Evolutionary conservation across 2,797 vertebrate genomes (phyloP).

Genomic region (Diceros bicornis): DNA sequence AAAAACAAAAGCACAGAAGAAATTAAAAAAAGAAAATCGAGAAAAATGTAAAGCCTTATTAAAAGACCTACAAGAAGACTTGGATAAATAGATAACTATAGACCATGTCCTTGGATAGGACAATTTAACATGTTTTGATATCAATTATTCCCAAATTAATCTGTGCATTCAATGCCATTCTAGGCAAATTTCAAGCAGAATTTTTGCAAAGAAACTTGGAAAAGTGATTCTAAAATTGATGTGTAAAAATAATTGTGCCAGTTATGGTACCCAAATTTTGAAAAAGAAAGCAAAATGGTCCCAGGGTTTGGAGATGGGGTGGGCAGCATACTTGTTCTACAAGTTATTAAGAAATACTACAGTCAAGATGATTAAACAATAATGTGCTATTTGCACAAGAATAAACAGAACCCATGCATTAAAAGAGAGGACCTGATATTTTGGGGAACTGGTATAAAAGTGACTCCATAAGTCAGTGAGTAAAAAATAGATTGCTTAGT

Average conservation of each 20-base stretch:
- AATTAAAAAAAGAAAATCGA: neutral
- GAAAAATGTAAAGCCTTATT: neutral
- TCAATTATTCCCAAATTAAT: conserved; percentile 23
- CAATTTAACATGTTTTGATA: neutral
- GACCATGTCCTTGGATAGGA: neutral
- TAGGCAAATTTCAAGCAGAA: neutral
- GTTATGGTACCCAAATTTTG: neutral
- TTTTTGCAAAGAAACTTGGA: neutral
- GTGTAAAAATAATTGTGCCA: neutral
- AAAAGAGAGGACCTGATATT: neutral
- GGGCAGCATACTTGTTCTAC: neutral
- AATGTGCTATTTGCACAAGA: neutral
- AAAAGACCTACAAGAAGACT: neutral
- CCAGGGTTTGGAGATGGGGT: neutral
- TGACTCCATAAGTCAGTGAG: neutral
- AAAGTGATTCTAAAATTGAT: conserved; percentile 35
- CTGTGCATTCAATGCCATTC: neutral
- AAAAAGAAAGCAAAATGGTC: neutral
- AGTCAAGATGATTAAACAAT: neutral
- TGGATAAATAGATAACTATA: neutral
- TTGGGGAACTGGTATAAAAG: neutral
- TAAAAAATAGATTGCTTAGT: neutral
- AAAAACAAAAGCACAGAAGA: too few species aligned
- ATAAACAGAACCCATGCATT: neutral
- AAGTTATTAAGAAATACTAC: conserved; percentile 19